Evolutionary conservation across 2,888 invertebrate species (phyloP), one percentile per base, ranked within the genome.

Genomic region (Smittia aterrima): DNA sequence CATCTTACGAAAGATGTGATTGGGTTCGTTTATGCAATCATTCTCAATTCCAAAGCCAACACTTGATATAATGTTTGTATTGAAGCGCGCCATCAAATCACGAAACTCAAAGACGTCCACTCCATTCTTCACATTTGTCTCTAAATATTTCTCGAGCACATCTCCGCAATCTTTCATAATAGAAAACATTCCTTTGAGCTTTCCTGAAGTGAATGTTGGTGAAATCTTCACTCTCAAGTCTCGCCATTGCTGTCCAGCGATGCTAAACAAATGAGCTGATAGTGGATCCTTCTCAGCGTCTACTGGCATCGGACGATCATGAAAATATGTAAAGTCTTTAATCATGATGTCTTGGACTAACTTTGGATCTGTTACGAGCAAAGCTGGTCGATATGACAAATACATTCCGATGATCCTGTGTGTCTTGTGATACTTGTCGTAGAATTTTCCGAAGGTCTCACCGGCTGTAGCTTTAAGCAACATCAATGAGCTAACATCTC

Each of bases 251-350:
- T 85, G 81, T 0, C 87, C 88, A 67, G 84, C 83, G 54, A 86
- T 79, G 75, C 86, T 84, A 77, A 90, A 88, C 3, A 90, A 79
- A 79, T 87, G 87, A 0, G 84, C 86, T 6, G 88, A 86, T 38
- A 89, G 77, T 0, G 86, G 87, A 79, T 90, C 88, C 16, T 86
- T 85, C n/a, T 84, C 81, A 72, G 88, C 88, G 74, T 89, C 88
- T 66, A 83, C 84, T 78, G 87, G 87, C 32, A 87, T 83, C 0
- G 89, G 89, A 66, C 89, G 86, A 77, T 90, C 89, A 79, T 87
- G 85, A 77, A 91, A 90, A 79, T 87, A 82, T 11, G 83, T 83
- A 77, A 89, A 90, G 78, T 90, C 89, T 77, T 85, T 86, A 58
- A 86, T 84, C 77, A 90, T 79, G 20, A 90, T 84, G 68, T 85